Evolutionary conservation across 1,140 invertebrate genomes (phyloP), one percentile per base, ranked within the genome.

Genomic region (Magallana angulata): DNA sequence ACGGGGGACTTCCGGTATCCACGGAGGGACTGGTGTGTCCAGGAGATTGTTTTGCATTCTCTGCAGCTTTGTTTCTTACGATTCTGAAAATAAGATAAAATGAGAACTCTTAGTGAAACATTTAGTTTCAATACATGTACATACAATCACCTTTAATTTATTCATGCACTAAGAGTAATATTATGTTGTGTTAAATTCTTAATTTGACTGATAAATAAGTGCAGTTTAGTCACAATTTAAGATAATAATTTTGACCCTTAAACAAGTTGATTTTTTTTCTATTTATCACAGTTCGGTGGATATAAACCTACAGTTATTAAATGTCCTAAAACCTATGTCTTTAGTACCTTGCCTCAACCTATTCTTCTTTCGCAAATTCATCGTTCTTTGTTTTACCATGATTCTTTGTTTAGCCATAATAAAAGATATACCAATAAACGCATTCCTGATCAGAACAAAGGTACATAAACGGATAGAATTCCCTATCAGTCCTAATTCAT

Each of bases 21-120:
- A 85, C 82, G 5, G 88, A 83, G 1, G 90, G 90, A 88, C 90
- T 91, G 36, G 82, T 87, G 57, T 89, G 88, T n/a, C 84, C 76
- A 11, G 88, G 90, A 14, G 83, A 85, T 57, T 83, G 64, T 85
- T 89, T 89, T 1, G 90, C 90, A 86, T 87, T 90, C n/a, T 92
- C 92, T 18, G 92, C 91, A n/a, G 91, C 91, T 68, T 90, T 88
- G 83, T 92, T 92, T 60, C 92, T 88, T 18, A 92, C 92, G 88
- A 92, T 92, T 88, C 92, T 92, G 57, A 62, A 90, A 91, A 30
- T 36, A 24, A 48, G 2, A 48, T 48, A 48, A 48, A 48, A 48
- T 48, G 2, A 48, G 36, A 48, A 48, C 2, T 48, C 36, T 4
- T 4, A 48, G 5, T 48, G 36, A 48, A 4, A 4, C 5, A 48